phyloP scores from a whole-genome alignment of 2,797 vertebrate genomes.

The Octomys mimax region DNA sequence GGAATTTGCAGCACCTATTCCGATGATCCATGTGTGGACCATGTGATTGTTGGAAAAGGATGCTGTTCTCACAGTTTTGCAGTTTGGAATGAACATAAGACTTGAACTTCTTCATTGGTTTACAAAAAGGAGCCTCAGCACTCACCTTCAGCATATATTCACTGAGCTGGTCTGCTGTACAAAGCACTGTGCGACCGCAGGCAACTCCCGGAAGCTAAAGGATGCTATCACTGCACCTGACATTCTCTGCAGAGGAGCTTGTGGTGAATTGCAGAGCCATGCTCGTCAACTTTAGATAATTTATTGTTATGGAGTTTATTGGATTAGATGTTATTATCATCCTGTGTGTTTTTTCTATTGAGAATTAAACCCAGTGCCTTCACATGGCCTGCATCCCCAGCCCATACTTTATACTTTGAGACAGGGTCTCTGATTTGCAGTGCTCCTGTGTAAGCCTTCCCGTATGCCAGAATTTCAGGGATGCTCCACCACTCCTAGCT shows the following conservation, averaged over 20 bases:
- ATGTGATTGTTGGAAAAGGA: constrained; percentile 57
- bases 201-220: not conserved
- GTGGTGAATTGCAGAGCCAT: not conserved
- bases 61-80: constrained; percentile 54
- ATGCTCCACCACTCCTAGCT: not conserved
- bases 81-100: not conserved
- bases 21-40: constrained; percentile 49
- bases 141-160: not conserved
- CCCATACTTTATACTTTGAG: not conserved
- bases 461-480: not conserved
- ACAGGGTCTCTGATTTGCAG: not conserved
- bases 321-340: not conserved
- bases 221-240: accelerated
- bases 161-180: not conserved
- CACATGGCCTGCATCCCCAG: not conserved
- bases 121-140: not conserved
- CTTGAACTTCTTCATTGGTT: constrained; percentile 36
- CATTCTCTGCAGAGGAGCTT: not conserved
- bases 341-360: not conserved
- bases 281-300: not conserved
- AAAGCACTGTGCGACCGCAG: not conserved
- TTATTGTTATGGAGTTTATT: not conserved
- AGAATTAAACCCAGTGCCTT: not conserved
- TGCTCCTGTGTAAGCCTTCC: not conserved
- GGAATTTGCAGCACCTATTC: constrained; percentile 66